These are phyloP conservation scores for Myotis brandtii DNA, from an alignment of 2,113 vertebrate species.

Conservation along the genomic window DNA sequence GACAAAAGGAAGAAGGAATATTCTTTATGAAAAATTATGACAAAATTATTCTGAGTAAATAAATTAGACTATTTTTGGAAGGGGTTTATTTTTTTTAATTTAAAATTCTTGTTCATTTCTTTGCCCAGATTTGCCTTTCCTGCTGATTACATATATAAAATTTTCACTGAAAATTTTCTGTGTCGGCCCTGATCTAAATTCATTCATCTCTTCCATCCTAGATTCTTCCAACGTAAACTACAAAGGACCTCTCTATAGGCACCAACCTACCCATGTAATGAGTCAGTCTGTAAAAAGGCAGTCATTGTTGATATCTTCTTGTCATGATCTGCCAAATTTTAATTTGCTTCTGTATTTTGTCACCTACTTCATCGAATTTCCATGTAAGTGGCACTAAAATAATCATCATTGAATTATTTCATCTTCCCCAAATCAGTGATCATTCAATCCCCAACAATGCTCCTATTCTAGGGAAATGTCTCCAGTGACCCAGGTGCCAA, in stretches of 20 bases:
- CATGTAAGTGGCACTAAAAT: background rate
- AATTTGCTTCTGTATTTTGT: background rate
- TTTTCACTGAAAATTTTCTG: conserved; percentile 1
- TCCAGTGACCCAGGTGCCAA: background rate
- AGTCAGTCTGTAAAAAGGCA: background rate
- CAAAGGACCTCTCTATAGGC: background rate
- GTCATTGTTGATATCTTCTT: background rate
- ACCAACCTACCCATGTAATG: background rate
- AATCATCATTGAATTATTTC: background rate
- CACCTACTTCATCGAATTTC: background rate
- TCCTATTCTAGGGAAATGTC: background rate
- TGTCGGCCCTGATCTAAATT: background rate
- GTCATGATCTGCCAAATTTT: background rate
- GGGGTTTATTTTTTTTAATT: background rate
- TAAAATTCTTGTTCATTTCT: conserved; percentile 21
- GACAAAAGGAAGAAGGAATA: background rate
- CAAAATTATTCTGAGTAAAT: conserved; percentile 11
- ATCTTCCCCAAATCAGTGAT: background rate
- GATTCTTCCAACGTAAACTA: background rate
- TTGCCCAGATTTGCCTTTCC: conserved; percentile 22
- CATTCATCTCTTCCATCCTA: background rate
- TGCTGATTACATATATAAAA: background rate
- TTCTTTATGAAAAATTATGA: background rate
- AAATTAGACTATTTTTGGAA: background rate
- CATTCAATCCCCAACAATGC: background rate